Conservation (phyloP, 2,797 vertebrate species). For the Aplochiton taeniatus region DNA sequence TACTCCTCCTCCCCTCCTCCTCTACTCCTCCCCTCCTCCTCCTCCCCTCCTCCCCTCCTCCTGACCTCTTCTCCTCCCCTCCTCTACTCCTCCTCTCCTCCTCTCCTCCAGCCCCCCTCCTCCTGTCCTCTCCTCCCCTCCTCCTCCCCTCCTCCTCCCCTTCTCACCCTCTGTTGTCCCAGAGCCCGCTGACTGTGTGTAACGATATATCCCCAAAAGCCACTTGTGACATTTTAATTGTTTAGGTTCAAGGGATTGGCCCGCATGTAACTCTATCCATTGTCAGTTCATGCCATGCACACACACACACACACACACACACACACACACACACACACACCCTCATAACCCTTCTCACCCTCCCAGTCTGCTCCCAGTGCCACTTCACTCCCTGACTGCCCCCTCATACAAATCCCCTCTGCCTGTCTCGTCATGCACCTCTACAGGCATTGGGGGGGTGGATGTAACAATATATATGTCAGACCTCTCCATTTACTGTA, state of each 20-base stretch:
- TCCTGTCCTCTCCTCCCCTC: background rate
- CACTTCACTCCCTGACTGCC: background rate
- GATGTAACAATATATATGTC: constrained; percentile 69
- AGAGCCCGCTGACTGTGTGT: constrained; percentile 12
- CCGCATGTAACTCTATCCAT: too few relatives aligned
- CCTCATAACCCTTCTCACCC: too few relatives aligned
- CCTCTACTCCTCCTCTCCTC: constrained; percentile 55
- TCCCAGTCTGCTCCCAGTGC: too few relatives aligned
- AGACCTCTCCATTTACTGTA: constrained; percentile 59
- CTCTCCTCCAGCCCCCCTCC: constrained; percentile 19
- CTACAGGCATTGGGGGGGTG: constrained; percentile 58
- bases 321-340: constrained; percentile 29
- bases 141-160: background rate
- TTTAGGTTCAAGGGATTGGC: too few relatives aligned
- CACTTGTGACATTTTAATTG: too few relatives aligned
- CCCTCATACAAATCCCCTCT: constrained; percentile 4
- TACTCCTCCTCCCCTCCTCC: too few relatives aligned
- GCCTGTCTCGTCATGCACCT: constrained; percentile 11
- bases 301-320: constrained; percentile 2
- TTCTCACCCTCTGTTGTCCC: constrained; percentile 10
- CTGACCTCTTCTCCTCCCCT: background rate
- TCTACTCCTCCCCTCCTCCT: constrained; percentile 36
- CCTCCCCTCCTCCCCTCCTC: background rate
- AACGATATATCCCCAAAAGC: too few relatives aligned
- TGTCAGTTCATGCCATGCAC: too few relatives aligned